Evolutionary conservation across 35 echinoderm and acorn worm species (phyloP), one percentile per base, ranked within the genome.

Genomic region (Ptychodera flava): DNA sequence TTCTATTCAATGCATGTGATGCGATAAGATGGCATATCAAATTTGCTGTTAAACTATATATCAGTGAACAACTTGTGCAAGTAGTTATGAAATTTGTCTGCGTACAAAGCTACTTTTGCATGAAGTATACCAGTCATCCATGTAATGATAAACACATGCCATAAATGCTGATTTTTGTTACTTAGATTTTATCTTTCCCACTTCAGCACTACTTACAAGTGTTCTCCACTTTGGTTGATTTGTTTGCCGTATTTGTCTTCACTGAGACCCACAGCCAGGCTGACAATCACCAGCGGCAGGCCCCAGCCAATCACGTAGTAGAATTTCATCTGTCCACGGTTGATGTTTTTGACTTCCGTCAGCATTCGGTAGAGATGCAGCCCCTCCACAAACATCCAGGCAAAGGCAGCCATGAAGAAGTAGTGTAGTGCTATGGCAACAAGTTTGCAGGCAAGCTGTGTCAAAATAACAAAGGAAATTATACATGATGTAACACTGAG

Each of bases 321-420:
- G 79, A 88, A 92, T 0, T 92, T 90, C 96, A 99, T 99, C 16
- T 90, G 93, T 29, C 96, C 96, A 35, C 85, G 85, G 83, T 99
- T 99, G 90, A 99, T 99, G 90, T 99, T 94, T 29, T 92, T 85
- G 10, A 99, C 90, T 83, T 99, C 96, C 16, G 96, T 99, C 96
- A 99, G 94, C 96, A 99, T 99, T 1, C 96, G 96, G 77, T 99
- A 99, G 31, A 99, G 96, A 84, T 99, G 96, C 35, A 99, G 85
- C 35, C 90, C 93, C 80, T 99, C 96, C 16, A 99, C 89, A n/a
- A 99, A 99, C 96, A 99, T 99, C 96, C 96, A 99, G 33, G 90
- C 88, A 86, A 99, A 99, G 16, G 93, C 92, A 78, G 90, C 86
- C 0, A 99, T 90, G n/a, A 99, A 88, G 77, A 86, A 79, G 79